phyloP scores from a whole-genome alignment of 2,797 vertebrate species.

The Parambassis ranga region DNA sequence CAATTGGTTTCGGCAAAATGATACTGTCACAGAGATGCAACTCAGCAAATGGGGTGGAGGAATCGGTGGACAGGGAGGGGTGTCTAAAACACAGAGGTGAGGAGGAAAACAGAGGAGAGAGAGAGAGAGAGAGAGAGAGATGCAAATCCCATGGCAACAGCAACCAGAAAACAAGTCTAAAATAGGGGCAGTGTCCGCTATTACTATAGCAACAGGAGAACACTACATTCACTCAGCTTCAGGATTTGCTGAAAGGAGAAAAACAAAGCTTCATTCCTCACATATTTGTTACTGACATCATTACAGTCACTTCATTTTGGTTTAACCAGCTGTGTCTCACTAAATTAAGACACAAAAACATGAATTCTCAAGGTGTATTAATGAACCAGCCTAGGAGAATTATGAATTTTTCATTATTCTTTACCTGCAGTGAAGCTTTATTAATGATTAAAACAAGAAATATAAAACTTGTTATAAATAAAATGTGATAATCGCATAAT shows the following conservation, averaged over 20 bases:
- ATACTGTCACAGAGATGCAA: constrained; percentile 62
- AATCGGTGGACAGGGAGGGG: constrained; percentile 32
- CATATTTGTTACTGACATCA: constrained; percentile 61
- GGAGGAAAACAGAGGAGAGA: constrained; percentile 56
- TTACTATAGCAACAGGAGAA: constrained; percentile 88
- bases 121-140: constrained; percentile 67
- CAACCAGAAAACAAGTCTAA: constrained; percentile 87
- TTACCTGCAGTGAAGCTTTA: not conserved
- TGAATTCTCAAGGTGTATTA: not conserved
- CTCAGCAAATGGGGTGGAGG: constrained; percentile 68
- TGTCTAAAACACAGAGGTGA: constrained; percentile 47
- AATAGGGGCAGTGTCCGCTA: constrained; percentile 89
- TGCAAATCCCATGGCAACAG: constrained; percentile 90
- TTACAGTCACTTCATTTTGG: constrained; percentile 40
- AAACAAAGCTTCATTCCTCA: constrained; percentile 73
- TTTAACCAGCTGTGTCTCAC: constrained; percentile 31
- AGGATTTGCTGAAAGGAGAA: constrained; percentile 78
- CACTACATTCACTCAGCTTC: constrained; percentile 75
- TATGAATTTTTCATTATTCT: not conserved
- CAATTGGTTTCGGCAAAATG: constrained; percentile 50
- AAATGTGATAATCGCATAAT: no score
- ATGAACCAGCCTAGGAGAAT: not conserved
- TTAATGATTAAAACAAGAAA: not conserved
- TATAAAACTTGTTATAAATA: no score
- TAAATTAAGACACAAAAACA: constrained; percentile 5